Evolutionary conservation across 2,888 invertebrate genomes (phyloP), one percentile per base, ranked within the genome.

Genomic region (Tiliacea citrago): DNA sequence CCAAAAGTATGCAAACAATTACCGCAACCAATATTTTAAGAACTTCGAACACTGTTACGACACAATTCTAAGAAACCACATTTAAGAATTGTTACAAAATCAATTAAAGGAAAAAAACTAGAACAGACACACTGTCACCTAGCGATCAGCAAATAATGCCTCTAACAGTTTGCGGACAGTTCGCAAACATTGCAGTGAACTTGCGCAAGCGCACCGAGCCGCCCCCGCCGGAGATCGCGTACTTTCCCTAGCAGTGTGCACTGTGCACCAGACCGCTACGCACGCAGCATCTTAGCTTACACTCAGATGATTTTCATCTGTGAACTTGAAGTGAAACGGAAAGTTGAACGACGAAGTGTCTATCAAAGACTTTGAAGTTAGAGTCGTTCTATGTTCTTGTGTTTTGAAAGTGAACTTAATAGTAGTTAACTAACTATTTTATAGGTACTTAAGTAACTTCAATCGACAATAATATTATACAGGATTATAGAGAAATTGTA

Each of bases 141-240:
- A 45, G 13, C 49, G 39, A 55, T 76, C 82, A 71, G 70, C 53
- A 71, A 75, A 82, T 82, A 79, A 63, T 65, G n/a, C 29, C n/a
- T 80, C 35, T 73, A 83, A 75, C 69, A 68, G 75, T 72, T 65
- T 66, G 55, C 78, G 60, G 57, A 67, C 53, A 58, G 57, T 71
- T 72, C 55, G 79, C 82, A 79, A 83, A 84, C 72, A 79, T 83
- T 84, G 75, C 82, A 65, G 29, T 55, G 42, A n/a, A 62, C 58
- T 84, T 85, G 84, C 85, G 85, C 85, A 85, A 84, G 75, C 69
- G 77, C 80, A 72, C 49, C 45, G 66, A 69, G 42, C 49, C 68
- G 65, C 80, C 39, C 39, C 21, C 21, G n/a, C 39, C 21, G n/a
- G 24, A 55, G 39, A 68, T 66, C 60, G 71, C 60, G 63, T 49